Evolutionary conservation across 2,888 invertebrate species (phyloP), one percentile per base, ranked within the genome.

Genomic region (Phaonia tiefii): DNA sequence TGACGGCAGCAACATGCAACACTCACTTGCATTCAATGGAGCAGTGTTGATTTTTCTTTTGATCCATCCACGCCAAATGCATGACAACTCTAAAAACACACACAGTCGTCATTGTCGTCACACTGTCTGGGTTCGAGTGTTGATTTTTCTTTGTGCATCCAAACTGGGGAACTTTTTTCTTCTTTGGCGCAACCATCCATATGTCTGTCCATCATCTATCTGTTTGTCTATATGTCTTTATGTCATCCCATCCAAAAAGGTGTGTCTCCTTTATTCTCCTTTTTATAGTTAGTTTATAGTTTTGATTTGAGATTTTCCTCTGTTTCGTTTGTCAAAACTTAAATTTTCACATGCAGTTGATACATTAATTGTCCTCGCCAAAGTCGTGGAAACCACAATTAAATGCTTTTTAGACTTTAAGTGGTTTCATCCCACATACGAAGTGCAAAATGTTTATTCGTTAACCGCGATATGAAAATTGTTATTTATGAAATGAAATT

Each of bases 61-160:
- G 63, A 63, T 63, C 39, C 63, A 17, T 42, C 42, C 63, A 63
- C 63, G 42, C 63, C 42, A 63, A 42, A 63, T 42, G 63, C 63
- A n/a, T 22, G 49, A 49, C 17, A 49, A 49, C 20, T 49, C 15
- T 31, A 3, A 31, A 8, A 8, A 31, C 37, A 56, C 15, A 37
- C 39, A 22, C 22, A 20, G 25, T 13, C 37, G 4, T 31, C 7
- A n/a, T 37, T 46, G 46, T 49, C 60, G 80, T 77, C 80, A 80
- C 74, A 77, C 80, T 70, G 80, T 80, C 80, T 80, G 74, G 65
- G 31, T 66, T 80, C 49, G 25, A 66, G 46, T 66, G 66, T 66
- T 66, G 73, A 58, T 3, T 46, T 51, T 58, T n/a, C 11, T 65
- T 67, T 44, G 31, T 37, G 26, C 25, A 5, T 31, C 37, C 5